phyloP scores from a whole-genome alignment of 2,113 vertebrate species.

The Tiliqua scincoides region DNA sequence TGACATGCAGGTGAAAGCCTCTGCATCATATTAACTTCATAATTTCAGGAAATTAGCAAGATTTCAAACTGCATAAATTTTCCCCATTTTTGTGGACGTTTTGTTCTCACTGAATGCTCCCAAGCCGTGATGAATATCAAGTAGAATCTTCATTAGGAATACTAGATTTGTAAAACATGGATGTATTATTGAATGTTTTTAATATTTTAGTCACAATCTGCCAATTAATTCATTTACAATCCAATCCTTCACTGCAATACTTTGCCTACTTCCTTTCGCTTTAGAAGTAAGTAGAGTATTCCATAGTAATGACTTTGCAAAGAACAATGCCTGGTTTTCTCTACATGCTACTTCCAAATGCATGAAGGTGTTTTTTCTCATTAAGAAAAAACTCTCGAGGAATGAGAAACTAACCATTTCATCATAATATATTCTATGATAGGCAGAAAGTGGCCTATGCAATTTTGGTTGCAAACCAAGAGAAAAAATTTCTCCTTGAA shows the following conservation, averaged over 20 bases:
- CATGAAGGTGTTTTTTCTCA: not conserved
- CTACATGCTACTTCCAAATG: slow-evolving; percentile 11
- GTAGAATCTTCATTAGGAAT: slow-evolving; percentile 13
- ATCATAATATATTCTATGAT: not conserved
- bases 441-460: not conserved
- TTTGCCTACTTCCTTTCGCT: slow-evolving; percentile 21
- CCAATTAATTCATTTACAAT: not conserved
- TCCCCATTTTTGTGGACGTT: not conserved
- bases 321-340: not conserved
- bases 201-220: slow-evolving; percentile 17
- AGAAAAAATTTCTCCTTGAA: not conserved
- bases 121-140: not conserved
- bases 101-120: not conserved
- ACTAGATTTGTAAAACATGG: slow-evolving; percentile 18
- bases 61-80: slow-evolving; percentile 22
- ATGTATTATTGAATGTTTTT: slow-evolving; percentile 25
- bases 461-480: not conserved
- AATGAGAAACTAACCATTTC: not conserved
- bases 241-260: not conserved
- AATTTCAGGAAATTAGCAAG: slow-evolving; percentile 21
- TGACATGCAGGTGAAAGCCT: not conserved
- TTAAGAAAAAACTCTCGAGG: not conserved
- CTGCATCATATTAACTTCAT: not conserved
- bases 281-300: slow-evolving; percentile 8
- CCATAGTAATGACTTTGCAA: slow-evolving; percentile 25